These are phyloP conservation scores for Myotis daubentonii DNA, from an alignment of 2,797 vertebrate genomes.

Conservation along the genomic window DNA sequence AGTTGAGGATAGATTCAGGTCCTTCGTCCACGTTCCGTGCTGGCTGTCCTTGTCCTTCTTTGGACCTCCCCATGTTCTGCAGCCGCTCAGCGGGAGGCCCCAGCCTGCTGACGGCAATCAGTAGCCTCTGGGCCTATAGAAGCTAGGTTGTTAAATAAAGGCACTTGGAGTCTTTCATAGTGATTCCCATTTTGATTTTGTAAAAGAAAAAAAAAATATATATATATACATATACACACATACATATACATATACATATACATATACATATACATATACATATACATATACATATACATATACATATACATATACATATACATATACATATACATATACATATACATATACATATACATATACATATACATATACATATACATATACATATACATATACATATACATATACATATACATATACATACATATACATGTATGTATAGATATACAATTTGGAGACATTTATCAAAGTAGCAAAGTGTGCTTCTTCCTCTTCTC, in stretches of 20 bases:
- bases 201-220: background rate
- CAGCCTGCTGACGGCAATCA: background rate
- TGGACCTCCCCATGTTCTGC: accelerated
- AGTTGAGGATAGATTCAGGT: background rate
- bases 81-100: accelerated
- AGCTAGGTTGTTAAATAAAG: background rate
- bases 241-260: too few relatives aligned
- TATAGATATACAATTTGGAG: background rate
- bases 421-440: too few relatives aligned
- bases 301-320: too few relatives aligned
- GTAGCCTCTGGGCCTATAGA: background rate
- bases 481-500: background rate
- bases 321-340: too few relatives aligned
- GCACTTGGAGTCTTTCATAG: background rate
- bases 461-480: background rate
- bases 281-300: too few relatives aligned
- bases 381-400: too few relatives aligned
- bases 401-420: too few relatives aligned
- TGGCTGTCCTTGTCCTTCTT: background rate
- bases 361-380: too few relatives aligned
- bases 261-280: too few relatives aligned
- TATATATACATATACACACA: too few relatives aligned
- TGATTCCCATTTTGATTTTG: background rate
- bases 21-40: background rate
- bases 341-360: too few relatives aligned